Evolutionary conservation across 2,797 vertebrate species (phyloP).

Genomic region (Merluccius polli): DNA sequence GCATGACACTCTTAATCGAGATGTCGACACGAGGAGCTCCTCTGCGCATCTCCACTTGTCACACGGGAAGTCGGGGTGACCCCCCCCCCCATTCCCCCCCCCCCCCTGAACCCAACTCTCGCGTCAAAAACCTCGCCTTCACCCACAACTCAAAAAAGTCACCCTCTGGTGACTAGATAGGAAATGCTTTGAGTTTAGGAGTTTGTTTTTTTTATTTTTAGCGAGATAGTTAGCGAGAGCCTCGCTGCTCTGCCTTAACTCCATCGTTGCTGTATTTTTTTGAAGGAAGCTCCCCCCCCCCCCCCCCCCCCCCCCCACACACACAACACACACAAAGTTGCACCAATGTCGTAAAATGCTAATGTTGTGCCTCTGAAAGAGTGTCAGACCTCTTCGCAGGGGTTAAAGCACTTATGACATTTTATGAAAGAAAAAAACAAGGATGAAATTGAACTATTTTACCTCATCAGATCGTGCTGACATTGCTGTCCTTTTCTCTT

Average conservation of each 20-base stretch:
- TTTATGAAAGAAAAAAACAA: conserved; percentile 44
- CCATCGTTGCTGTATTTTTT: conserved; percentile 29
- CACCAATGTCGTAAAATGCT: conserved; percentile 68
- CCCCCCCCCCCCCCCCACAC: too few species aligned
- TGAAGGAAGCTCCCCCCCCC: conserved; percentile 41
- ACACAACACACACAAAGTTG: conserved; percentile 34
- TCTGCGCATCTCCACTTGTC: not conserved
- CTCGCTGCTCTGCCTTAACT: conserved; percentile 45
- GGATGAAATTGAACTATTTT: conserved; percentile 23
- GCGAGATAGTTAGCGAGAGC: conserved; percentile 16
- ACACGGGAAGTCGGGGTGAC: not conserved
- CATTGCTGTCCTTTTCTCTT: conserved; percentile 2
- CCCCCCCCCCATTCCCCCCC: not conserved
- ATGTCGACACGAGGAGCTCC: not conserved
- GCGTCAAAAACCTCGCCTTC: not conserved
- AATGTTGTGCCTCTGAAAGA: conserved; percentile 65
- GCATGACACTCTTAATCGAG: not conserved
- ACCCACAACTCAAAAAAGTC: not conserved
- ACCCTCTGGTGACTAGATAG: not conserved
- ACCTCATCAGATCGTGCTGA: conserved; percentile 52
- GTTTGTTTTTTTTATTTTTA: not conserved
- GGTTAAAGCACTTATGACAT: conserved; percentile 71
- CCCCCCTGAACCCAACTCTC: not conserved
- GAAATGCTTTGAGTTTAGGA: not conserved
- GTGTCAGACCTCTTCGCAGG: conserved; percentile 51